Conservation (phyloP, 2,888 invertebrate genomes). For the Galeruca laticollis region DNA sequence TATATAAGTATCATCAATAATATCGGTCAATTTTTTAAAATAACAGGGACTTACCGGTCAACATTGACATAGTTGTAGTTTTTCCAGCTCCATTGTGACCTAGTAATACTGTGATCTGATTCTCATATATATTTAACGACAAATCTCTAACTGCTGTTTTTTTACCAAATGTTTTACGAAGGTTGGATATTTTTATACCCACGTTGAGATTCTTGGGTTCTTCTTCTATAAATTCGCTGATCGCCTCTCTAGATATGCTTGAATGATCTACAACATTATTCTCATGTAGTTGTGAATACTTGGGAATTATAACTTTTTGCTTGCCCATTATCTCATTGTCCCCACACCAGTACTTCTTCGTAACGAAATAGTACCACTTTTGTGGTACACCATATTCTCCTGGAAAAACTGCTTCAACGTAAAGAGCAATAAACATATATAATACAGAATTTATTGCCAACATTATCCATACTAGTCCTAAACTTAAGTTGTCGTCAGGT, state of each 20-base stretch:
- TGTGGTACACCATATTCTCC: conserved; percentile 87
- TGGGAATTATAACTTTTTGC: not conserved
- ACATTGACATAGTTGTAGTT: conserved; percentile 93
- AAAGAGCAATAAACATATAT: conserved; percentile 83
- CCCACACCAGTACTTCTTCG: conserved; percentile 70
- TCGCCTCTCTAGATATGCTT: conserved; percentile 46
- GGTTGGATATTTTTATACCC: conserved; percentile 70
- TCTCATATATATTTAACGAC: conserved; percentile 84
- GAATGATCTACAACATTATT: not conserved
- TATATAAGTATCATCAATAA: no score
- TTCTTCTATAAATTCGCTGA: conserved; percentile 68
- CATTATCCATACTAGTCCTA: conserved; percentile 80
- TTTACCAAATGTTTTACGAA: conserved; percentile 74
- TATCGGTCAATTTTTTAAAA: no score
- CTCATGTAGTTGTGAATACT: not conserved
- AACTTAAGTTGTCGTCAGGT: conserved; percentile 76
- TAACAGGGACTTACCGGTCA: no score
- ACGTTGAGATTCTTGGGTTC: conserved; percentile 68
- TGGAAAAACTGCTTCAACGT: conserved; percentile 88
- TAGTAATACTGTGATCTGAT: conserved; percentile 89
- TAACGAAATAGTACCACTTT: conserved; percentile 85
- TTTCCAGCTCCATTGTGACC: conserved; percentile 90
- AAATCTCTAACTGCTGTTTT: conserved; percentile 76
- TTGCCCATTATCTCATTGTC: conserved; percentile 62
- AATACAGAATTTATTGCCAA: conserved; percentile 76